phyloP scores from a whole-genome alignment of 2,113 vertebrate genomes.

The Channa maculata region DNA sequence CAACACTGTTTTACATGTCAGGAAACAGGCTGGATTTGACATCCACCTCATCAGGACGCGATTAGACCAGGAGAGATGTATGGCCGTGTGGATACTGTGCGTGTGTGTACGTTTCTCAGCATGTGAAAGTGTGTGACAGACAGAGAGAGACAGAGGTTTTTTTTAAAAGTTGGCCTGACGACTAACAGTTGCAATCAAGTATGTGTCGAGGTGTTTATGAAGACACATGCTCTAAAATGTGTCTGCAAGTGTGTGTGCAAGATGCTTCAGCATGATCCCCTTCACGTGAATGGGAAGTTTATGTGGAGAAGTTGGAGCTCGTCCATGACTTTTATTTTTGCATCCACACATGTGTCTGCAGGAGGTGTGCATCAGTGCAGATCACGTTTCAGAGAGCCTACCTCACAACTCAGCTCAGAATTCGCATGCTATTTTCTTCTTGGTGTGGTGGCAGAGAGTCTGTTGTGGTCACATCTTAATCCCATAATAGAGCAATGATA shows the following conservation, averaged over 20 bases:
- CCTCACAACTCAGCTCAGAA: constrained; percentile 49
- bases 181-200: constrained; percentile 52
- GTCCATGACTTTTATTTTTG: constrained; percentile 69
- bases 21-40: constrained; percentile 58
- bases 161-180: constrained; percentile 61
- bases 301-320: constrained; percentile 22
- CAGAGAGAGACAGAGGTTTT: background rate
- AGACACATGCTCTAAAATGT: constrained; percentile 66
- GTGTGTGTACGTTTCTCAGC: constrained; percentile 10
- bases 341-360: constrained; percentile 32
- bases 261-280: constrained; percentile 28
- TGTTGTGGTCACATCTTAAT: constrained; percentile 60
- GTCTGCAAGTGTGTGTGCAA: constrained; percentile 36
- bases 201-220: constrained; percentile 76
- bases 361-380: constrained; percentile 13
- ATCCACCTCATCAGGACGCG: constrained; percentile 14
- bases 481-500: constrained; percentile 59
- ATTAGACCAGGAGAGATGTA: constrained; percentile 18
- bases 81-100: background rate
- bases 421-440: constrained; percentile 42
- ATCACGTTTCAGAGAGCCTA: constrained; percentile 57
- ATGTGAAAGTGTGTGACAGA: constrained; percentile 78
- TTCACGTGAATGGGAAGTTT: constrained; percentile 42
- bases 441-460: constrained; percentile 58
- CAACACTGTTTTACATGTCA: constrained; percentile 76